Percentiles rank a stretch among this genome's conserved stretches.
Conservation (phyloP, 2,113 vertebrate species). For the Rostratula benghalensis region DNA sequence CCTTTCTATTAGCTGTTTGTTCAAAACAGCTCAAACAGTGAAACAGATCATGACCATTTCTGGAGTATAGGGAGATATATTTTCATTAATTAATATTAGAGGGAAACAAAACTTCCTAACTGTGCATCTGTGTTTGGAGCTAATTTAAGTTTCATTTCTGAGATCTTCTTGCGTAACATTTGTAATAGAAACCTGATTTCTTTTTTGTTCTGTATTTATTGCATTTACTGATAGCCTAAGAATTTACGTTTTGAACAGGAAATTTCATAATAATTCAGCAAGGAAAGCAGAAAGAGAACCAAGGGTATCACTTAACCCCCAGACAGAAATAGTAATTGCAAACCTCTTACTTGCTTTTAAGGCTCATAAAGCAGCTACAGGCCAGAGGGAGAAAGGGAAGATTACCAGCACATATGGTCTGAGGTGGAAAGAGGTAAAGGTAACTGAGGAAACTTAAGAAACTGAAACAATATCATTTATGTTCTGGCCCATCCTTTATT, state of each 20-base stretch:
- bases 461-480: not conserved
- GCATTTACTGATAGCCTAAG: not conserved
- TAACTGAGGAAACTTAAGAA: slow-evolving; percentile 33
- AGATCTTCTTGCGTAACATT: not conserved
- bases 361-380: slow-evolving; percentile 2
- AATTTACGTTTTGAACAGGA: not conserved
- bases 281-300: not conserved
- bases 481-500: not conserved
- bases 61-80: not conserved
- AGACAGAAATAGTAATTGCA: not conserved
- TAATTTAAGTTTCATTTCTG: not conserved
- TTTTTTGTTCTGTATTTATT: not conserved
- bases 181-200: not conserved
- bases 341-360: slow-evolving; percentile 33
- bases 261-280: not conserved
- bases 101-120: not conserved
- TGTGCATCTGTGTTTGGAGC: not conserved
- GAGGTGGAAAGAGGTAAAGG: slow-evolving; percentile 10
- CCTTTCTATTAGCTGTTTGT: not conserved
- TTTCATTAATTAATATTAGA: not conserved
- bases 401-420: slow-evolving; percentile 27
- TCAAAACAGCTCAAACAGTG: not conserved
- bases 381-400: not conserved
- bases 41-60: not conserved
- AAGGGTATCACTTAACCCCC: not conserved